phyloP scores from a whole-genome alignment of 2,113 vertebrate genomes.

The Gadus macrocephalus region DNA sequence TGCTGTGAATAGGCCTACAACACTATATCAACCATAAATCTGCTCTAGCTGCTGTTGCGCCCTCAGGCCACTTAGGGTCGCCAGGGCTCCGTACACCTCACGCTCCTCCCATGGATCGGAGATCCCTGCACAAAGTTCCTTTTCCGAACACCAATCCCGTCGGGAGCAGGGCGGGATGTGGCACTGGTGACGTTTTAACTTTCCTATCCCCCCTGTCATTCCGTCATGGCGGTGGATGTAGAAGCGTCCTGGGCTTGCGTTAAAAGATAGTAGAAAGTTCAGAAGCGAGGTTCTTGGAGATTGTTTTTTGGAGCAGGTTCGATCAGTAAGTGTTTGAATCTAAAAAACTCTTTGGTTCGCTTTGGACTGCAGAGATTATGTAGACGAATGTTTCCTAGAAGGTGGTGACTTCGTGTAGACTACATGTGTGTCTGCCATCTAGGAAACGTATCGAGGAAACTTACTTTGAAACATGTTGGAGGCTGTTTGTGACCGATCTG shows the following conservation, averaged over 20 bases:
- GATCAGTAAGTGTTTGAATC: conserved; percentile 39
- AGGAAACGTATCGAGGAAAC: no score
- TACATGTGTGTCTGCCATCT: no score
- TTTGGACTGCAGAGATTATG: no score
- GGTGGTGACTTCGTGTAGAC: no score
- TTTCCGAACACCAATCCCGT: conserved; percentile 33
- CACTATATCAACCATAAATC: no score
- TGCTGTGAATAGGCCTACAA: not conserved
- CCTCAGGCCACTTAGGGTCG: conserved; percentile 31
- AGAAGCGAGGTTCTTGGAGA: not conserved
- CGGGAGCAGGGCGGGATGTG: conserved; percentile 56
- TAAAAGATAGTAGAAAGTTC: conserved; percentile 38
- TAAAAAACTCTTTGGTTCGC: not conserved
- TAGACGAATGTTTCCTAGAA: no score
- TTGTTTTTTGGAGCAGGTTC: not conserved
- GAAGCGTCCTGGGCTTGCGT: conserved; percentile 30
- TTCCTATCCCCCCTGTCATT: conserved; percentile 51
- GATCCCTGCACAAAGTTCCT: conserved; percentile 9
- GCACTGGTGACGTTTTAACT: conserved; percentile 58
- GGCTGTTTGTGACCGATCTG: no score
- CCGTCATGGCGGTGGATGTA: conserved; percentile 73
- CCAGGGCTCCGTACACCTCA: not conserved
- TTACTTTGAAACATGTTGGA: no score
- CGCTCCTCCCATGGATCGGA: conserved; percentile 4
- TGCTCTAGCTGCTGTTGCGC: not conserved